These are phyloP conservation scores for Cathartes aura DNA, from an alignment of 2,113 vertebrate genomes.

Conservation along the genomic window DNA sequence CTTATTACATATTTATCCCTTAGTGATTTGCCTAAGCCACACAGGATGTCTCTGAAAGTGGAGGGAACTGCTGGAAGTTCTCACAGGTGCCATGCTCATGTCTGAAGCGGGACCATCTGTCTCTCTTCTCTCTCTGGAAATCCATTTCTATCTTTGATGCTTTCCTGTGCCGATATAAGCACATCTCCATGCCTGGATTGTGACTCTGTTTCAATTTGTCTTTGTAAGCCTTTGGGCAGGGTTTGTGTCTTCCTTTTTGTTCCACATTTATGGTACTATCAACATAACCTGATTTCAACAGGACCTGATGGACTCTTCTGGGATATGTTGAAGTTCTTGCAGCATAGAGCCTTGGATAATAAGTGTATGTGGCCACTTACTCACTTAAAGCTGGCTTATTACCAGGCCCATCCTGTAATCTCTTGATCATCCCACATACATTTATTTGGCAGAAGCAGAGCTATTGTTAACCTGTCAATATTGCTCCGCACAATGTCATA, in stretches of 20 bases:
- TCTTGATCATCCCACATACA: not conserved
- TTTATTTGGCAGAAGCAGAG: not conserved
- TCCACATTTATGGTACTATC: not conserved
- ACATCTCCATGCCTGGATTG: not conserved
- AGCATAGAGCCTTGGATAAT: not conserved
- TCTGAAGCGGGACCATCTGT: not conserved
- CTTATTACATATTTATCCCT: not conserved
- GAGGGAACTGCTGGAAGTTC: not conserved
- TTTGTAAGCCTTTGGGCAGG: not conserved
- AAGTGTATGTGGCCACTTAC: not conserved
- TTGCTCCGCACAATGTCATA: not conserved
- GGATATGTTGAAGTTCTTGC: not conserved
- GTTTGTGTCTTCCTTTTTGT: not conserved
- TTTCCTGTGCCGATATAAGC: not conserved
- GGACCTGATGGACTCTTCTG: not conserved
- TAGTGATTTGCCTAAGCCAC: not conserved
- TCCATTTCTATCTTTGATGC: not conserved
- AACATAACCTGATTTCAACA: not conserved
- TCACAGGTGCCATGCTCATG: not conserved
- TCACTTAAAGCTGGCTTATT: not conserved
- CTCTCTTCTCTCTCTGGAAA: not conserved
- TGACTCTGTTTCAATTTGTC: not conserved
- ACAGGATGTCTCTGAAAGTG: not conserved
- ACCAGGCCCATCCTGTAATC: not conserved
- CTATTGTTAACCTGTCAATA: not conserved